These are phyloP conservation scores for Polymixis lichenea DNA, from an alignment of 2,888 invertebrate genomes.

Conservation along the genomic window DNA sequence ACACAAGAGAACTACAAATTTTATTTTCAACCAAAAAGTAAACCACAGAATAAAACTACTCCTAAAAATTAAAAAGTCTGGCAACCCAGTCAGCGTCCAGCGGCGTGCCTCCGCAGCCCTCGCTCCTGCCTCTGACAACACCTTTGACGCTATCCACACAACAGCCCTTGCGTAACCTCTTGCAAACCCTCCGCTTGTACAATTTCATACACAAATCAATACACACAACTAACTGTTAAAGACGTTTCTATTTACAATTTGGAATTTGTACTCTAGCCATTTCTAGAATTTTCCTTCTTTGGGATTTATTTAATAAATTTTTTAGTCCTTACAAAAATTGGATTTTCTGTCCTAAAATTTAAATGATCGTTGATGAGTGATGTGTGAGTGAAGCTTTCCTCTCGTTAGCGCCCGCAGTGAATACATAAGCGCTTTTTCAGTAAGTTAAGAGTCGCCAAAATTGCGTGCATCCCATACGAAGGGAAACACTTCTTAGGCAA, in stretches of 20 bases:
- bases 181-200: slow-evolving; percentile 79
- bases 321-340: not conserved
- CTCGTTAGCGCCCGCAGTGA: not conserved
- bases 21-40: not conserved
- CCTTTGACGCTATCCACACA: slow-evolving; percentile 81
- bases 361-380: not conserved
- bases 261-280: slow-evolving; percentile 19
- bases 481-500: slow-evolving; percentile 20
- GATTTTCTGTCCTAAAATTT: not conserved
- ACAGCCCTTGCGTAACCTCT: slow-evolving; percentile 84
- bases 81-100: slow-evolving; percentile 70
- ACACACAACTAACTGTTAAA: slow-evolving; percentile 70
- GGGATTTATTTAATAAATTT: not conserved
- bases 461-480: not conserved
- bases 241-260: slow-evolving; percentile 77
- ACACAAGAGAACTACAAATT: not conserved
- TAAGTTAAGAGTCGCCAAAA: slow-evolving; percentile 6
- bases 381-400: not conserved
- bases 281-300: slow-evolving; percentile 4
- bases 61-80: slow-evolving; percentile 11
- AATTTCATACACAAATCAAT: slow-evolving; percentile 81
- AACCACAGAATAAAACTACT: not conserved
- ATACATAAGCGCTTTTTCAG: not conserved
- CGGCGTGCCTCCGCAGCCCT: slow-evolving; percentile 79
- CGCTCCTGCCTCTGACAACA: slow-evolving; percentile 85